Evolutionary conservation across 2,888 invertebrate genomes (phyloP), one percentile per base, ranked within the genome.

Genomic region (Stegophylla sp.): DNA sequence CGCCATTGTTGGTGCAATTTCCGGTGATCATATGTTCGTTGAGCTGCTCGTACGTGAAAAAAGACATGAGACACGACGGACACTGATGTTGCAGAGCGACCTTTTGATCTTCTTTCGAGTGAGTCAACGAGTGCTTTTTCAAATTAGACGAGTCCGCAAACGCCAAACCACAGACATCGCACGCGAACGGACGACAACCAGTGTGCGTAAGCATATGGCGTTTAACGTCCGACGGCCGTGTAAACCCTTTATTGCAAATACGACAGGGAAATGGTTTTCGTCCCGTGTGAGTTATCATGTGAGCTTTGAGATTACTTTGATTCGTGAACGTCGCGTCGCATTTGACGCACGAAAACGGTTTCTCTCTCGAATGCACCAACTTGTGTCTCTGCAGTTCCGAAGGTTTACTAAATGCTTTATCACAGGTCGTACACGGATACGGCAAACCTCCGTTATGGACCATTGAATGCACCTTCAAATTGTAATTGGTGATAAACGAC

Each of bases 91-190:
- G 64, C 23, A 66, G 72, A 28, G 61, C 64, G 3, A 81, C 20
- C 74, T 81, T 72, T 53, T 81, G 73, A 56, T 82, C 75, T 28
- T 79, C 81, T 82, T 83, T 83, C 28, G 81, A 87, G 85, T 91
- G 91, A 0, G 89, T 89, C 0, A 89, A 87, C 83, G 89, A 85
- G 85, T 93, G 93, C 85, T 92, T 92, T 84, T 90, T 90, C 59
- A 91, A 88, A 86, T 92, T 91, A 43, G 92, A 92, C 82, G 88
- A 87, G 87, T 92, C 89, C 82, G 90, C 86, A 87, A 91, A 91
- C 84, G 85, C 88, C 83, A 86, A 88, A 3, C 87, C 88, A 85
- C 93, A 93, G 0, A 88, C 86, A 59, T 88, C 87, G 85, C 92
- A 92, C 13, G 86, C 86, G 85, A 88, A 91, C 0, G 92, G 91